Percentiles rank a stretch among this genome's conserved stretches.
Evolutionary conservation across 2,797 vertebrate genomes (phyloP).

Genomic region (Aeoliscus strigatus): DNA sequence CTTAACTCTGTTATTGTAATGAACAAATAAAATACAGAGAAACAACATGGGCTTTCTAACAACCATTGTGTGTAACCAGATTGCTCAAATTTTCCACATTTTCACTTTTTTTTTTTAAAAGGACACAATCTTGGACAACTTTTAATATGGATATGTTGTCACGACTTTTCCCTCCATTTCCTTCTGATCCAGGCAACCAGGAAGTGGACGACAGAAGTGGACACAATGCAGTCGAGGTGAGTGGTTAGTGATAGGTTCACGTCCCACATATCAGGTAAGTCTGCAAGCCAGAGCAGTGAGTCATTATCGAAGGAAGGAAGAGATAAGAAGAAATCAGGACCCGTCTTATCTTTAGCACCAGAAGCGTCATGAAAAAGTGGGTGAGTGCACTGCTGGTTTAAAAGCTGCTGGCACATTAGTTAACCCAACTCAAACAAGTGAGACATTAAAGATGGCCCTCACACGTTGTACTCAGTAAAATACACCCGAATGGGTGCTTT

Average conservation of each 20-base stretch:
- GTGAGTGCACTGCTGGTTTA: conserved; percentile 42
- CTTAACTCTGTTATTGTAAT: too few relatives aligned
- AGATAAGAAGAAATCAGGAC: conserved; percentile 27
- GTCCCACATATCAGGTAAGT: conserved; percentile 75
- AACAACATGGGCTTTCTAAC: too few relatives aligned
- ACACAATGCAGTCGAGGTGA: conserved; percentile 93
- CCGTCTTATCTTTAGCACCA: conserved; percentile 10
- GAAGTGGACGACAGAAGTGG: conserved; percentile 81
- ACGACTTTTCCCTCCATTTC: conserved; percentile 9
- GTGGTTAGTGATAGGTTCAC: conserved; percentile 69
- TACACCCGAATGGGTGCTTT: background rate
- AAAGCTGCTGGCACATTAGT: conserved; percentile 33
- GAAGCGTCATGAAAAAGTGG: conserved; percentile 35
- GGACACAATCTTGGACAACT: too few relatives aligned
- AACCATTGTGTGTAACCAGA: too few relatives aligned
- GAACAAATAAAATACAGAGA: too few relatives aligned
- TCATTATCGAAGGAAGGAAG: conserved; percentile 26
- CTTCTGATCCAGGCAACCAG: conserved; percentile 81
- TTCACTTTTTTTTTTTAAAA: too few relatives aligned
- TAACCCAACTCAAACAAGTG: conserved; percentile 17
- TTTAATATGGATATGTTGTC: too few relatives aligned
- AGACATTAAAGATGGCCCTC: conserved; percentile 19
- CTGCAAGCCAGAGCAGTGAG: conserved; percentile 24
- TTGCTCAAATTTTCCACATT: too few relatives aligned
- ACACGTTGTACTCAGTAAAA: conserved; percentile 19